Percentiles rank a stretch among this genome's conserved stretches.
phyloP scores from a whole-genome alignment of 2,113 vertebrate genomes.

The Corynorhinus townsendii region DNA sequence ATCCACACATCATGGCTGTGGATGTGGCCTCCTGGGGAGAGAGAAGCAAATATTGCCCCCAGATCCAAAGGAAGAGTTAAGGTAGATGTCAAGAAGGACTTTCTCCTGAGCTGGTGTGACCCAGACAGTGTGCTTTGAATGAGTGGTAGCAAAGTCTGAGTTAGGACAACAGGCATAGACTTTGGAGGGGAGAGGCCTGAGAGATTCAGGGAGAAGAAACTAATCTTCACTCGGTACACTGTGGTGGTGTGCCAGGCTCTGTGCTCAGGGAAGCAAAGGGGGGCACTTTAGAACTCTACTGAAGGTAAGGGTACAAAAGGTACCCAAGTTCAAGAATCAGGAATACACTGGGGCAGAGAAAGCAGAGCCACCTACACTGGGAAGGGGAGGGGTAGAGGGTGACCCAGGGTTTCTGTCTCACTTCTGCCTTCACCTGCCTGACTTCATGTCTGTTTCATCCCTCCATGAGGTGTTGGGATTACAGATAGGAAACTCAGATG shows the following conservation, averaged over 20 bases:
- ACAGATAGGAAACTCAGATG: not conserved
- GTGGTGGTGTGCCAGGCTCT: not conserved
- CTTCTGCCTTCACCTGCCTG: not conserved
- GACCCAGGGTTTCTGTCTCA: not conserved
- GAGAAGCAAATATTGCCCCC: not conserved
- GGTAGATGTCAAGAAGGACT: not conserved
- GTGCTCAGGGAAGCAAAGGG: not conserved
- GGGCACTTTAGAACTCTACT: not conserved
- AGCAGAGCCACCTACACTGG: not conserved
- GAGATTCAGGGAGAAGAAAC: not conserved
- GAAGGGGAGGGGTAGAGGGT: not conserved
- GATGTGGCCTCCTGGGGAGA: constrained; percentile 83
- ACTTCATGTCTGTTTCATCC: not conserved
- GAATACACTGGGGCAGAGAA: not conserved
- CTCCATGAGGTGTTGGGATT: not conserved
- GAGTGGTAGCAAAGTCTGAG: not conserved
- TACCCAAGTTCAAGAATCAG: not conserved
- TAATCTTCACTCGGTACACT: not conserved
- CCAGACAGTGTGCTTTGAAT: not conserved
- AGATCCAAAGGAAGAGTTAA: not conserved
- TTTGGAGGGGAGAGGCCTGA: not conserved
- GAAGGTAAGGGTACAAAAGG: not conserved
- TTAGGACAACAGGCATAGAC: not conserved
- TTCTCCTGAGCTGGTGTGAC: not conserved
- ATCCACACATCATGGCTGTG: constrained; percentile 84